These are phyloP conservation scores for Gallinago stenura DNA, from an alignment of 2,797 vertebrate genomes.

Conservation along the genomic window DNA sequence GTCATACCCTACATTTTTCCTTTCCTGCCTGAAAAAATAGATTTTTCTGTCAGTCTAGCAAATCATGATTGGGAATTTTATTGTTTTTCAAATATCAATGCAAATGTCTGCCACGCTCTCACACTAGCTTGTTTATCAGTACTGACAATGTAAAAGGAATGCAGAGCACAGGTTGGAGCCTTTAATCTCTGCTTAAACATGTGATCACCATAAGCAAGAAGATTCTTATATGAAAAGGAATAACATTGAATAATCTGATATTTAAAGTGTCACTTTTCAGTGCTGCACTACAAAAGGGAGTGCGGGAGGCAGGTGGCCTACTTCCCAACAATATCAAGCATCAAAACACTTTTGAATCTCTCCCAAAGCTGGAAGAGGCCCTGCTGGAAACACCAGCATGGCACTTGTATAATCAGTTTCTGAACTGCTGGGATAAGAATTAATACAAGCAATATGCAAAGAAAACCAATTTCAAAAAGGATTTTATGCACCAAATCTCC, in stretches of 20 bases:
- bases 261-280: not conserved
- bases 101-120: not conserved
- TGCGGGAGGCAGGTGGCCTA: not conserved
- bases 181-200: not conserved
- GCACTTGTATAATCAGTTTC: not conserved
- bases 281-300: not conserved
- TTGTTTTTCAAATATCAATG: not conserved
- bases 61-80: not conserved
- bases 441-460: not conserved
- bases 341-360: not conserved
- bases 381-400: not conserved
- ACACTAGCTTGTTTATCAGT: not conserved
- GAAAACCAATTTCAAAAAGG: not conserved
- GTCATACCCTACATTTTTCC: not conserved
- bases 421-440: not conserved
- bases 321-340: not conserved
- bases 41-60: not conserved
- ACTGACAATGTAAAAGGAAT: not conserved
- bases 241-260: not conserved
- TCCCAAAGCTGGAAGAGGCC: not conserved
- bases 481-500: not conserved
- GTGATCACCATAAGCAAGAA: not conserved
- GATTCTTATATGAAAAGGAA: not conserved
- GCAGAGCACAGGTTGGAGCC: not conserved
- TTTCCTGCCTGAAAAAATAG: not conserved